A percentile compares a stretch with the other conserved stretches of the same genome.
phyloP scores from a whole-genome alignment of 2,797 vertebrate genomes.

The Artibeus jamaicensis region DNA sequence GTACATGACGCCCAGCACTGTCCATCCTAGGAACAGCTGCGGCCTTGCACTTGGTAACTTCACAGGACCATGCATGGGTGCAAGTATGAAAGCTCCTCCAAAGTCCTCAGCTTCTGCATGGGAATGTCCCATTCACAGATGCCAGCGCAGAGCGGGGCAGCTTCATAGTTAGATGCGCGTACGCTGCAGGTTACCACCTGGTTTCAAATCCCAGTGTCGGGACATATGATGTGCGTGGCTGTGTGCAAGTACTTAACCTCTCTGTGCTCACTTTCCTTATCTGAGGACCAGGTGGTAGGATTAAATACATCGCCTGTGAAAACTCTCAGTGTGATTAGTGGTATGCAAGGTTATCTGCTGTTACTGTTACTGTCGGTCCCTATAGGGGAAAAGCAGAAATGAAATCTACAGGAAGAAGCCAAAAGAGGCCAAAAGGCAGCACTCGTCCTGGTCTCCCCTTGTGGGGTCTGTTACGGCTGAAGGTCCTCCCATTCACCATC shows the following conservation, averaged over 20 bases:
- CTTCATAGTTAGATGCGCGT: background rate
- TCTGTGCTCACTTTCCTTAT: background rate
- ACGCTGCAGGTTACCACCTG: background rate
- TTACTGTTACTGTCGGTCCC: background rate
- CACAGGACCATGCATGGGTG: background rate
- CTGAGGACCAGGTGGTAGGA: background rate
- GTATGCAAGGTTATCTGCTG: background rate
- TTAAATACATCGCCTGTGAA: background rate
- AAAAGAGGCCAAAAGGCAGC: background rate
- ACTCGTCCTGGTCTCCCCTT: background rate
- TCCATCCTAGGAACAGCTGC: background rate
- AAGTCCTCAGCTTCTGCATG: background rate
- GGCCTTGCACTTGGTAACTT: background rate
- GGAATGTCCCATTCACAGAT: background rate
- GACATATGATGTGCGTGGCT: background rate
- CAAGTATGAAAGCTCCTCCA: background rate
- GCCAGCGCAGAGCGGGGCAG: background rate
- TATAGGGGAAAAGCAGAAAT: background rate
- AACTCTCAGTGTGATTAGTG: background rate
- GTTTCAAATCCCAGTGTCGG: background rate
- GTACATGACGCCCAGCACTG: fast-evolving
- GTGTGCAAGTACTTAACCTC: background rate
- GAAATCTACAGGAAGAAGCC: background rate
- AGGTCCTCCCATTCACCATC: background rate
- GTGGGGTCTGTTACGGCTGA: background rate